Percentiles rank a stretch among this genome's conserved stretches.
These are phyloP conservation scores for Harpalus rufipes DNA, from an alignment of 2,888 invertebrate species.

Conservation along the genomic window DNA sequence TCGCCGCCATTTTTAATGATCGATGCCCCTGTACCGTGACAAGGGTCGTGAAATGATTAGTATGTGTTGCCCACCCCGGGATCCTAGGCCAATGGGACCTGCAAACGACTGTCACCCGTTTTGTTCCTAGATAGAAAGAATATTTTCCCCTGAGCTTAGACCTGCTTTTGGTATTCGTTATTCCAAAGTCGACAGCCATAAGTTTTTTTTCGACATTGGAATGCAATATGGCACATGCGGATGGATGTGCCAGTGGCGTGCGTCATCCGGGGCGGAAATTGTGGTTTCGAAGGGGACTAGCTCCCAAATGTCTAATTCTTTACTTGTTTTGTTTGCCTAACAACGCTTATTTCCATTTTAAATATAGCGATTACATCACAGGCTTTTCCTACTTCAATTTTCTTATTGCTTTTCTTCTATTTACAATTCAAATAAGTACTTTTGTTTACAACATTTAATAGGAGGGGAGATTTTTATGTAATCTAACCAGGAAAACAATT, in stretches of 20 bases:
- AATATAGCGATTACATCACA: constrained; percentile 6
- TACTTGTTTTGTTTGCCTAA: background rate
- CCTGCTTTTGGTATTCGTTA: constrained; percentile 53
- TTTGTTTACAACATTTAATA: constrained; percentile 6
- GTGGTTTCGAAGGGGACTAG: constrained; percentile 2
- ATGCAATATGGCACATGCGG: constrained; percentile 69
- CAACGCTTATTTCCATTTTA: constrained; percentile 9
- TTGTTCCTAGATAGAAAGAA: background rate
- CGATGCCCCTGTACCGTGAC: constrained; percentile 73
- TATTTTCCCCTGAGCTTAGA: constrained; percentile 18
- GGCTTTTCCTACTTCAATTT: background rate
- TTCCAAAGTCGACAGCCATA: constrained; percentile 51
- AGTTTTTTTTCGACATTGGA: constrained; percentile 70
- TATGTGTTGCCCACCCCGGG: constrained; percentile 72
- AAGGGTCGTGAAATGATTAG: constrained; percentile 74
- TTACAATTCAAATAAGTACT: constrained; percentile 1
- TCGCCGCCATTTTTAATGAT: constrained; percentile 73
- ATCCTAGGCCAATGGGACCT: constrained; percentile 28
- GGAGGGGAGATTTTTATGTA: no score
- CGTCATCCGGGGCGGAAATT: constrained; percentile 46
- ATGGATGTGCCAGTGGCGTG: constrained; percentile 51
- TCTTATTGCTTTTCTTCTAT: background rate
- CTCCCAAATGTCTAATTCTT: constrained; percentile 6
- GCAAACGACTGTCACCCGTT: constrained; percentile 28
- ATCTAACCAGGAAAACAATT: no score